A percentile compares a stretch with the other conserved stretches of the same genome.
Evolutionary conservation across 2,797 vertebrate genomes (phyloP).

Genomic region (Prionace glauca): DNA sequence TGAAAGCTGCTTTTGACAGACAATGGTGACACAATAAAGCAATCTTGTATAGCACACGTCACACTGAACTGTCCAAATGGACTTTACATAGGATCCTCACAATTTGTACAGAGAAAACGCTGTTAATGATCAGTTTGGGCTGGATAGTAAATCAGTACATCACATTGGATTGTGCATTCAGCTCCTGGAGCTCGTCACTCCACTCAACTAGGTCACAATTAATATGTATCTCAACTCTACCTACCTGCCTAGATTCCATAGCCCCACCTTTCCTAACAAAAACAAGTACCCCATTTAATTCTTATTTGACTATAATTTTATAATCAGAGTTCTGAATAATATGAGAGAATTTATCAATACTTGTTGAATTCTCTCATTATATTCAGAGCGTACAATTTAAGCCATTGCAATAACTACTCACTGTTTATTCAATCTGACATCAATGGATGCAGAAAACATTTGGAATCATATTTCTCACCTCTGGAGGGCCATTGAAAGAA

Average conservation of each 20-base stretch:
- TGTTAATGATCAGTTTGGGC: neutral
- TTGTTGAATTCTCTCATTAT: neutral
- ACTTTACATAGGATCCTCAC: neutral
- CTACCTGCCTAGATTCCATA: neutral
- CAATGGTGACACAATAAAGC: neutral
- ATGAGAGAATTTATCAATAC: neutral
- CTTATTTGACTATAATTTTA: neutral
- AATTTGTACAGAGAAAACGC: neutral
- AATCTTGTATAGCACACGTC: neutral
- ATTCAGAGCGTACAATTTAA: neutral
- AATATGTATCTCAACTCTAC: neutral
- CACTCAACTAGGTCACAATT: neutral
- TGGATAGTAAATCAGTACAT: neutral
- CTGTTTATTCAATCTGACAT: neutral
- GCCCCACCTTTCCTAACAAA: neutral
- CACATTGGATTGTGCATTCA: neutral
- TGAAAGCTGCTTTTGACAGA: neutral
- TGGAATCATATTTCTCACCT: conserved; percentile 59
- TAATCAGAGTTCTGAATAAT: neutral
- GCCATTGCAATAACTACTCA: neutral
- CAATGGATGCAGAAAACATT: neutral
- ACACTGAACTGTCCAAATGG: neutral
- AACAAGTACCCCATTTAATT: neutral
- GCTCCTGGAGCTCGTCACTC: neutral
- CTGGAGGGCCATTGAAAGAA: conserved; percentile 88